phyloP scores from a whole-genome alignment of 1,140 invertebrate species.

The Sitodiplosis mosellana region DNA sequence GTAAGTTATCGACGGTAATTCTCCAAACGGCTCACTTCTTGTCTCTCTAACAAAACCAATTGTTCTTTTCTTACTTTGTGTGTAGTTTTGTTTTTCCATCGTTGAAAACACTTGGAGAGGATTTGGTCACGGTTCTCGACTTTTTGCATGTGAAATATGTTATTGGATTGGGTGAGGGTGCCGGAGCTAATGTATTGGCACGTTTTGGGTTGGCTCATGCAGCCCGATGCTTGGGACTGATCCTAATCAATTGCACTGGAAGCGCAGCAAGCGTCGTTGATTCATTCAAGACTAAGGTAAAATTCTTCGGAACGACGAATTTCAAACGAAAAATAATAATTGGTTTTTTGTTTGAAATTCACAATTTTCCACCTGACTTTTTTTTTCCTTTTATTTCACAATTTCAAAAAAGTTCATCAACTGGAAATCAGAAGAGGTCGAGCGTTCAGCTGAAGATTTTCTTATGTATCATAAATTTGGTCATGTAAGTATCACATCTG shows the following conservation, averaged over 20 bases:
- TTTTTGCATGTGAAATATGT: conserved; percentile 60
- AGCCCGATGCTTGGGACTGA: conserved; percentile 51
- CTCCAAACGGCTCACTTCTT: not conserved
- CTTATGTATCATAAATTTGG: conserved; percentile 81
- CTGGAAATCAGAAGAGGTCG: conserved; percentile 51
- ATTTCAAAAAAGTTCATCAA: conserved; percentile 59
- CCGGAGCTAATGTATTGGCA: conserved; percentile 72
- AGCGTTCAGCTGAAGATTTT: conserved; percentile 64
- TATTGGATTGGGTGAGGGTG: conserved; percentile 73
- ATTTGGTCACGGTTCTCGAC: conserved; percentile 63
- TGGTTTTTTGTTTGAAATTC: not conserved
- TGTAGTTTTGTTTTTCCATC: conserved; percentile 60
- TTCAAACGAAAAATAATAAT: not conserved
- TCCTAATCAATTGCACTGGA: conserved; percentile 74
- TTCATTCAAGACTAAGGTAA: conserved; percentile 65
- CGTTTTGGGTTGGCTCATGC: conserved; percentile 68
- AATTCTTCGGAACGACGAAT: not conserved
- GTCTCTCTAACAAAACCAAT: not conserved
- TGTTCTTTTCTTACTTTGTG: conserved; percentile 7
- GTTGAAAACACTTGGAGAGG: conserved; percentile 66
- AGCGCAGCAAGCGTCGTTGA: conserved; percentile 75
- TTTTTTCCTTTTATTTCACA: not conserved
- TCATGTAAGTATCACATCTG: conserved; percentile 44
- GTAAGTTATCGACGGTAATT: conserved; percentile 23
- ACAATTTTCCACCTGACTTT: not conserved